These are phyloP conservation scores for Cyanocitta stelleri DNA, from an alignment of 2,113 vertebrate genomes.

Conservation along the genomic window DNA sequence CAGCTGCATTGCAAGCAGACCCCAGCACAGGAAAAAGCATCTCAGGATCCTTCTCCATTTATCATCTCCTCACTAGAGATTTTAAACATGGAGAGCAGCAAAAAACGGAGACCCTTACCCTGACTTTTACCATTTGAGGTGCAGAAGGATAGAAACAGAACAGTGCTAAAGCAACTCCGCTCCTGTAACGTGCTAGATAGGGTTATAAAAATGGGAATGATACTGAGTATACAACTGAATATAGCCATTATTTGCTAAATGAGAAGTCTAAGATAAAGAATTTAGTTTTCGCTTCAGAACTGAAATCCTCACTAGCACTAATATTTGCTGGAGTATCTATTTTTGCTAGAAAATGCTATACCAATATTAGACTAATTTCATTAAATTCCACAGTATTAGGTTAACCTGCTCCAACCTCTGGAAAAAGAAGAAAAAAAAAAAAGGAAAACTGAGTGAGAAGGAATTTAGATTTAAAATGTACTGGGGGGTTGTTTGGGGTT, in stretches of 20 bases:
- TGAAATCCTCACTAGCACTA: neutral
- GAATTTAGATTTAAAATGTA: neutral
- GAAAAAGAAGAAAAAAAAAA: neutral
- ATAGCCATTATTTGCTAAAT: neutral
- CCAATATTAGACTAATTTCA: neutral
- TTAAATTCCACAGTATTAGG: neutral
- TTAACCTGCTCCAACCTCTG: neutral
- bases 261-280: neutral
- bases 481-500: neutral
- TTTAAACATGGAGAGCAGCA: neutral
- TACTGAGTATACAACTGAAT: neutral
- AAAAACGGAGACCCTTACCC: neutral
- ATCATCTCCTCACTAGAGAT: neutral
- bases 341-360: neutral
- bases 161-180: neutral
- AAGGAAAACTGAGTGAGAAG: neutral
- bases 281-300: neutral
- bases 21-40: neutral
- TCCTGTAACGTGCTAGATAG: neutral
- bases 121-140: neutral
- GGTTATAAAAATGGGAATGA: neutral
- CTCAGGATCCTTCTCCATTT: neutral
- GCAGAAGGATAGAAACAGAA: neutral
- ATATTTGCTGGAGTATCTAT: neutral
- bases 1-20: neutral